Percentiles rank a stretch among this genome's conserved stretches.
phyloP scores from a whole-genome alignment of 2,113 vertebrate species.

The Barnardius zonarius region DNA sequence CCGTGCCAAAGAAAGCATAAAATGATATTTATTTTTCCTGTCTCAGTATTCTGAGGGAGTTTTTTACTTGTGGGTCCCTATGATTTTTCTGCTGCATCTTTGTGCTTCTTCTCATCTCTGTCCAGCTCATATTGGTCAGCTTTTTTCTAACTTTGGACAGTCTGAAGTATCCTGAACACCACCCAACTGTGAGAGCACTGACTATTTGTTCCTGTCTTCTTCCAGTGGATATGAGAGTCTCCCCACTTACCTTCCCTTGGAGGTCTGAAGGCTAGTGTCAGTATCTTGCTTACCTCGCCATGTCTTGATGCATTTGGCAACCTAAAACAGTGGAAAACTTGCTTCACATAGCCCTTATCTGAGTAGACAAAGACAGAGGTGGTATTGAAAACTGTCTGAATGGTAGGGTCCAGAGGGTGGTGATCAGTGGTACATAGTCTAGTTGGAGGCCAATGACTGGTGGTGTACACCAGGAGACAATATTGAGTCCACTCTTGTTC shows the following conservation, averaged over 20 bases:
- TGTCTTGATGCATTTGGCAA: background rate
- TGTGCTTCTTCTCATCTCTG: background rate
- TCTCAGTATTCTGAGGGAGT: background rate
- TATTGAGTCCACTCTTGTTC: background rate
- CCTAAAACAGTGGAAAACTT: background rate
- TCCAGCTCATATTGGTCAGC: background rate
- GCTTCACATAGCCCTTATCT: background rate
- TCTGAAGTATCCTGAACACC: background rate
- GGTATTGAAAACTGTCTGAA: background rate
- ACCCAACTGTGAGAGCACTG: background rate
- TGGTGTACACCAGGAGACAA: background rate
- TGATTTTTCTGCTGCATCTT: background rate
- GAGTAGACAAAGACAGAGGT: background rate
- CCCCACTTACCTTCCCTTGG: background rate
- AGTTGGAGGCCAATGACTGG: background rate
- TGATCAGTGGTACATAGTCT: background rate
- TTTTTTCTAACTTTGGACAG: background rate
- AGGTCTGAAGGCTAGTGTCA: background rate
- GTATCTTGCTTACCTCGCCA: background rate
- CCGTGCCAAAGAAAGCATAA: background rate
- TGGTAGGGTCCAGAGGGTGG: background rate
- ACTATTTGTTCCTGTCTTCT: background rate
- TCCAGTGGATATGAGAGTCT: background rate
- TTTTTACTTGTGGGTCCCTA: background rate
- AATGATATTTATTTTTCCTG: background rate